A percentile compares a stretch with the other conserved stretches of the same genome.
Conservation (phyloP, 2,113 vertebrate species). For the Scortum barcoo region DNA sequence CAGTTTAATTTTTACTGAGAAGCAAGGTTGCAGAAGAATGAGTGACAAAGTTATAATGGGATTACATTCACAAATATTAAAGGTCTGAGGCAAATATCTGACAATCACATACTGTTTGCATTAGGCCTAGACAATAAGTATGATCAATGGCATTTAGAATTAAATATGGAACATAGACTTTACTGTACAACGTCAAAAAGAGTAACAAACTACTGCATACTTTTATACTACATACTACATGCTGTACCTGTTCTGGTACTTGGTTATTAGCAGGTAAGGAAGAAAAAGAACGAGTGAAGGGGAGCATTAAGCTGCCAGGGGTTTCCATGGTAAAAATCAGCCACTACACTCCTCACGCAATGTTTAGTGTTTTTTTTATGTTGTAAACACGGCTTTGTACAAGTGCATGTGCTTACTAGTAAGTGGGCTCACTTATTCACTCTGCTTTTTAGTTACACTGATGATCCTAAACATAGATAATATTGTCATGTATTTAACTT, state of each 20-base stretch:
- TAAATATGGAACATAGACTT: background rate
- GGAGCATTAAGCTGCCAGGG: background rate
- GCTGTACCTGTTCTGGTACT: background rate
- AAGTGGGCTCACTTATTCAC: background rate
- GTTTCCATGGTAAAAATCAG: background rate
- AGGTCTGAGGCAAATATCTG: conserved; percentile 35
- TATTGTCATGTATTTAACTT: background rate
- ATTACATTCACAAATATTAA: conserved; percentile 43
- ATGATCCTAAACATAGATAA: background rate
- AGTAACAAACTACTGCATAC: background rate
- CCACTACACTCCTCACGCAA: background rate
- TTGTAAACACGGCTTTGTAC: background rate
- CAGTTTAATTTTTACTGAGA: conserved; percentile 31
- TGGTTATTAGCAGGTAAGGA: background rate
- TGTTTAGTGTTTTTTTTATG: background rate
- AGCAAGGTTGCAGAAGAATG: conserved; percentile 1
- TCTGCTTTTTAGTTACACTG: background rate
- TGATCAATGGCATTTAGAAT: conserved; percentile 1
- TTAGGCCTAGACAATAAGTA: background rate
- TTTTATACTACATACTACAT: no score
- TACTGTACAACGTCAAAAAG: background rate
- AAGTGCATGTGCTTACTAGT: no score
- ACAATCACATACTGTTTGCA: conserved; percentile 29
- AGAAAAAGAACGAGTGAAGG: background rate
- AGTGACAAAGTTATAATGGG: conserved; percentile 40